Evolutionary conservation across 2,113 vertebrate genomes (phyloP).

Genomic region (Poicephalus gulielmi): DNA sequence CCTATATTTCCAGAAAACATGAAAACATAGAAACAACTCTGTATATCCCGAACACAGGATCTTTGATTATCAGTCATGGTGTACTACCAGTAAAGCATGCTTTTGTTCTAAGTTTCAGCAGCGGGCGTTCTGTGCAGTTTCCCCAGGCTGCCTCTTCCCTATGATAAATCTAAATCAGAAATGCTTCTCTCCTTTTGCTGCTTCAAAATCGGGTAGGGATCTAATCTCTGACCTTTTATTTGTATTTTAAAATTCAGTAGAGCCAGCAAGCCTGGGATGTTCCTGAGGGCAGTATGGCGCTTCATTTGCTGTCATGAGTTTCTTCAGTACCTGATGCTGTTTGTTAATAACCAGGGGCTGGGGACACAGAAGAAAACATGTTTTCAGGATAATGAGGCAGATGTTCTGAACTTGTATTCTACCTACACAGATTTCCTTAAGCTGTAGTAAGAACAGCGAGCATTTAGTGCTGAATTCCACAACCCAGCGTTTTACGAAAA

Average conservation of each 20-base stretch:
- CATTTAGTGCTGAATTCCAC: not conserved
- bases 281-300: not conserved
- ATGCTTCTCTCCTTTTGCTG: not conserved
- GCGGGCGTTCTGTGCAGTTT: not conserved
- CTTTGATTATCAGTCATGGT: accelerated
- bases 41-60: not conserved
- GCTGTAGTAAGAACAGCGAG: not conserved
- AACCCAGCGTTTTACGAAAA: accelerated
- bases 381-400: not conserved
- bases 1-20: not conserved
- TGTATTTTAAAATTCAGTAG: not conserved
- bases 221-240: not conserved
- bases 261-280: not conserved
- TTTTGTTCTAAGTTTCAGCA: not conserved
- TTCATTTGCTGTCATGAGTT: not conserved
- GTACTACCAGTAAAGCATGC: not conserved
- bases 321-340: not conserved
- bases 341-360: not conserved
- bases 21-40: not conserved
- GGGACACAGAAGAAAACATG: not conserved
- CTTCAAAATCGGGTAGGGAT: not conserved
- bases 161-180: not conserved
- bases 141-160: not conserved
- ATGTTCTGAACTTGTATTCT: not conserved
- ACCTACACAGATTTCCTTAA: not conserved